Conservation (phyloP, 2,797 vertebrate species). For the Eleutherodactylus coqui region DNA sequence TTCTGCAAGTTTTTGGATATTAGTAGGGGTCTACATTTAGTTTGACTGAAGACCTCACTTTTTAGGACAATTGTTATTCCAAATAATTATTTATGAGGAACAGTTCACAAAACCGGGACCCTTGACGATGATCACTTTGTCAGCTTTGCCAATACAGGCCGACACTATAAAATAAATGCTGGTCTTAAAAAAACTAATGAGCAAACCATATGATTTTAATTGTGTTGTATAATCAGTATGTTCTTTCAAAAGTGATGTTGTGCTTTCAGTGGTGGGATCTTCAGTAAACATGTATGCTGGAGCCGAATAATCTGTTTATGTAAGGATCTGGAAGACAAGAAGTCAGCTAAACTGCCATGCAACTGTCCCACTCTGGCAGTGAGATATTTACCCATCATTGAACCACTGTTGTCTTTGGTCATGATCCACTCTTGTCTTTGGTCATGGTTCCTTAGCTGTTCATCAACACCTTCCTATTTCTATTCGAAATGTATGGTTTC, state of each 20-base stretch:
- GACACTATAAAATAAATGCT: neutral
- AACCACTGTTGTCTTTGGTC: too few species aligned
- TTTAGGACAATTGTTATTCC: neutral
- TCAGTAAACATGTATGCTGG: neutral
- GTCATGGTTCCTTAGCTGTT: too few species aligned
- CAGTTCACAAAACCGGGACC: neutral
- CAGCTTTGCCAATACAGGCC: neutral
- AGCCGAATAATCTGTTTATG: neutral
- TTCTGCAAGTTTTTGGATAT: neutral
- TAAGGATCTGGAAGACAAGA: too few species aligned
- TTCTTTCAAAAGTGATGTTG: neutral
- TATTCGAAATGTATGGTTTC: neutral
- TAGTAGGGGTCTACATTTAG: neutral
- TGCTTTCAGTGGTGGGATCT: neutral
- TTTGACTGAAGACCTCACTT: neutral
- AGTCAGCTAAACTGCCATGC: neutral
- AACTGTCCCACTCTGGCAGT: neutral
- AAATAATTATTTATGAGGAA: neutral
- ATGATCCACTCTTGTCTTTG: neutral
- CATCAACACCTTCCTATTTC: neutral
- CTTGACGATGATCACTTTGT: neutral
- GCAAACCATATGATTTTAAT: neutral
- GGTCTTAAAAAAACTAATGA: neutral
- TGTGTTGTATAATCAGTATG: neutral
- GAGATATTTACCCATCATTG: neutral